phyloP scores from a whole-genome alignment of 2,797 vertebrate species.

The Tapirus indicus region DNA sequence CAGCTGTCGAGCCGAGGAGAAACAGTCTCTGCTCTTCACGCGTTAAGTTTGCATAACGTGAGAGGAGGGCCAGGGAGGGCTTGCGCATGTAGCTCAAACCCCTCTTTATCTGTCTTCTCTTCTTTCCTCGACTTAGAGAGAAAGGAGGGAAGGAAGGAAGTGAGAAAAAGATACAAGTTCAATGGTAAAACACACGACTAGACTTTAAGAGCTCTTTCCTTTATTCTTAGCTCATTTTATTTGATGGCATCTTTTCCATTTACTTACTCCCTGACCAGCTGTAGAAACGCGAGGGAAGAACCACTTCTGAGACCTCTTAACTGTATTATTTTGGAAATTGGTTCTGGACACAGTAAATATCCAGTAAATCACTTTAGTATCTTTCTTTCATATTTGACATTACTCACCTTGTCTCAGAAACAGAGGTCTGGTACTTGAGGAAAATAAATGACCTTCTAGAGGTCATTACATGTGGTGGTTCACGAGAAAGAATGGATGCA shows the following conservation, averaged over 20 bases:
- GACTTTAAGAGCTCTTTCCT: slow-evolving; percentile 16
- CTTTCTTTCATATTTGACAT: neutral
- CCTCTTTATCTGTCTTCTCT: neutral
- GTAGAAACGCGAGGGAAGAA: neutral
- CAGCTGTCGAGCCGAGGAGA: slow-evolving; percentile 77
- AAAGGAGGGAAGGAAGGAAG: neutral
- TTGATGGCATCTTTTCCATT: neutral
- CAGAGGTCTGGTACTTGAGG: slow-evolving; percentile 5
- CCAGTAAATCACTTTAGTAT: neutral
- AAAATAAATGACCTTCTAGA: neutral
- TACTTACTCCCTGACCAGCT: neutral
- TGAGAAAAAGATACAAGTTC: neutral
- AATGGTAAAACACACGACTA: neutral
- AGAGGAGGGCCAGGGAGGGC: neutral
- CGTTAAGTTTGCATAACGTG: neutral
- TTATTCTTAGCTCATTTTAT: neutral
- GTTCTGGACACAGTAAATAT: neutral
- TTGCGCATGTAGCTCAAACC: neutral
- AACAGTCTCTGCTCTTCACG: slow-evolving; percentile 5
- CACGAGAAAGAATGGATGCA: neutral
- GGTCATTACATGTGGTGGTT: neutral
- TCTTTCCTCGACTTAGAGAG: neutral
- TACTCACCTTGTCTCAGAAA: neutral
- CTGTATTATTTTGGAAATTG: neutral
- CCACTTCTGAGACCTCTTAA: neutral